A percentile compares a stretch with the other conserved stretches of the same genome.
These are phyloP conservation scores for Drosophila diplacantha DNA, from an alignment of 2,888 invertebrate species.

Conservation along the genomic window DNA sequence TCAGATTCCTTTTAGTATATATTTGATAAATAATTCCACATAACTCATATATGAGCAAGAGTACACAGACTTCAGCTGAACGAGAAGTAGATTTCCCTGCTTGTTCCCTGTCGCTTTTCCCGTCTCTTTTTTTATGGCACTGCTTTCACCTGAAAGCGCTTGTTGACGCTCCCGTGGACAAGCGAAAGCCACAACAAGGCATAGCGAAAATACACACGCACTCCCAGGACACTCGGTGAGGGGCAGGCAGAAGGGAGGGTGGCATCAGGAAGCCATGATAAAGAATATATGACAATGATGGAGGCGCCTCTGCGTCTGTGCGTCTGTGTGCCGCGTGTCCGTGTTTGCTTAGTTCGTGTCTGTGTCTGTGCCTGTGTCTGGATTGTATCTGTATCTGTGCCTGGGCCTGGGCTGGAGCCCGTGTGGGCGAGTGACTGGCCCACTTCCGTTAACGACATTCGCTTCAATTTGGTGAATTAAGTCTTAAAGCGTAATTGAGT, in stretches of 20 bases:
- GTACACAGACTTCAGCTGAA: not conserved
- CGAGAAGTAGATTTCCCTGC: not conserved
- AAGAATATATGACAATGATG: conserved; percentile 24
- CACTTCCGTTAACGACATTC: conserved; percentile 59
- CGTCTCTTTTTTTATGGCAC: conserved; percentile 3
- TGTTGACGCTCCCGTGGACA: conserved; percentile 11
- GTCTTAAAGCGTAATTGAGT: conserved; percentile 75
- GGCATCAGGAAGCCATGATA: conserved; percentile 29
- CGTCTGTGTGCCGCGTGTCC: not conserved
- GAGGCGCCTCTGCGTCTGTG: not conserved
- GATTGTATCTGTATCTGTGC: too few relatives aligned
- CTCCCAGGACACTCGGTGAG: not conserved
- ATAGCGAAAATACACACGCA: conserved; percentile 16
- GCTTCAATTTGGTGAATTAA: conserved; percentile 66
- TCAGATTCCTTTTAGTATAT: not conserved
- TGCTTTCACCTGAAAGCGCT: conserved; percentile 17
- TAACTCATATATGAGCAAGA: not conserved
- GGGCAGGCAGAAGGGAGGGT: not conserved
- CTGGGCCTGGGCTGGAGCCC: not conserved
- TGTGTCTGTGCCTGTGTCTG: not conserved
- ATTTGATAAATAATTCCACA: not conserved
- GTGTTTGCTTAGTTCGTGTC: conserved; percentile 32
- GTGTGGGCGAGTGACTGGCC: conserved; percentile 32
- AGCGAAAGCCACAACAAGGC: conserved; percentile 30
- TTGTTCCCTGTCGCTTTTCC: not conserved